These are phyloP conservation scores for Carapus acus DNA, from an alignment of 2,797 vertebrate species.

Conservation along the genomic window DNA sequence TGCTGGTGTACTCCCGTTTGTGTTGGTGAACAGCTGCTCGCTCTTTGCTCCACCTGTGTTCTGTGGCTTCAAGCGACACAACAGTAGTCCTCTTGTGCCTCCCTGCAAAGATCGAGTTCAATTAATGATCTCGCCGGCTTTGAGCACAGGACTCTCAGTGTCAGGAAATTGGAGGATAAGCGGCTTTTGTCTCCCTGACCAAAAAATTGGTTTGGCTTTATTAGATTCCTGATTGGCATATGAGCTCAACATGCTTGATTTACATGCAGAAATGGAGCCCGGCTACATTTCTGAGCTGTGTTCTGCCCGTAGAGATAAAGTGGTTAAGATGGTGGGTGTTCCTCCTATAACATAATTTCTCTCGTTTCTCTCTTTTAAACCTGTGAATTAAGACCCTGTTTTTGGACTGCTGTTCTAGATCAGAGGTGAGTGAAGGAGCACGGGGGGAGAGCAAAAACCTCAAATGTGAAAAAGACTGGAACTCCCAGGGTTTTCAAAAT, in stretches of 20 bases:
- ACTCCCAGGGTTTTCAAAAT: slow-evolving; percentile 72
- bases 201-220: slow-evolving; percentile 34
- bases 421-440: slow-evolving; percentile 29
- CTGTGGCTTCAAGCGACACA: slow-evolving; percentile 16
- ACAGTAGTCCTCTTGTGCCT: slow-evolving; percentile 45
- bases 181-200: slow-evolving; percentile 40
- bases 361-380: slow-evolving; percentile 57
- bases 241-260: slow-evolving; percentile 25
- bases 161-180: slow-evolving; percentile 47
- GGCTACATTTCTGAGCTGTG: slow-evolving; percentile 31
- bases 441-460: slow-evolving; percentile 43
- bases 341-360: slow-evolving; percentile 39
- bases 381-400: slow-evolving; percentile 53
- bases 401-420: slow-evolving; percentile 46
- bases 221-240: slow-evolving; percentile 41
- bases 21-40: slow-evolving; percentile 50
- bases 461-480: slow-evolving; percentile 67
- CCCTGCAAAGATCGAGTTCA: slow-evolving; percentile 40
- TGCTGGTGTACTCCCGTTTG: slow-evolving; percentile 8
- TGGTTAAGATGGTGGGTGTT: slow-evolving; percentile 54
- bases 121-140: slow-evolving; percentile 41
- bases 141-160: slow-evolving; percentile 23
- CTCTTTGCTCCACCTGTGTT: slow-evolving; percentile 36
- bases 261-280: slow-evolving; percentile 8
- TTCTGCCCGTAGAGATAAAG: slow-evolving; percentile 37